Conservation (phyloP, 1,140 invertebrate species). For the Hesperophylax magnus region DNA sequence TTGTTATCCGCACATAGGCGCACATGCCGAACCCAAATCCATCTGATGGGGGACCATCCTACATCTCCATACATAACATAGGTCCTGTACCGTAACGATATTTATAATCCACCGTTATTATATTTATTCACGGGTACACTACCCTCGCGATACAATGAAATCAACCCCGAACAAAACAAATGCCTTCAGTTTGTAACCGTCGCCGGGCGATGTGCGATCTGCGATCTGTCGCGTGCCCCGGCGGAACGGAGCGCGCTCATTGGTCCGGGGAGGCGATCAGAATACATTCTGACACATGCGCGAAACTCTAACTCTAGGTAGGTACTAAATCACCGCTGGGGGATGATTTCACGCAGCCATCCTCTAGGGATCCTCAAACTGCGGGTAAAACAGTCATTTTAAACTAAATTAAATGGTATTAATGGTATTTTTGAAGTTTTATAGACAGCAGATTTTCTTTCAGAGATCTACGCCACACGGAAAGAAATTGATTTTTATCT, state of each 20-base stretch:
- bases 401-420: too few relatives aligned
- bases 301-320: neutral
- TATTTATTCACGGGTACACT: constrained; percentile 26
- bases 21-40: neutral
- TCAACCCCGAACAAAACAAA: constrained; percentile 35
- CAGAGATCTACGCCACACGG: too few relatives aligned
- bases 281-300: constrained; percentile 36
- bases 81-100: constrained; percentile 26
- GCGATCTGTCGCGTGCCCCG: constrained; percentile 43
- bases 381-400: too few relatives aligned
- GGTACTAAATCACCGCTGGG: constrained; percentile 39
- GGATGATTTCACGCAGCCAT: constrained; percentile 16
- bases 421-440: too few relatives aligned
- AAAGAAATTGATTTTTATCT: too few relatives aligned
- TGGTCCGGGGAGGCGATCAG: constrained; percentile 41
- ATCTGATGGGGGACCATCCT: constrained; percentile 4
- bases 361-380: neutral
- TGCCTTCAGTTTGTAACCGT: constrained; percentile 43
- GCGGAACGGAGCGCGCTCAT: constrained; percentile 28
- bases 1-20: constrained; percentile 10
- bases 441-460: too few relatives aligned
- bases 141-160: constrained; percentile 21
- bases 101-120: constrained; percentile 41
- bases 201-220: neutral
- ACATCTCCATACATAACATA: neutral